Base-by-base conservation (phyloP, 2,888 invertebrate species). In the Bellardia bayeri region DNA sequence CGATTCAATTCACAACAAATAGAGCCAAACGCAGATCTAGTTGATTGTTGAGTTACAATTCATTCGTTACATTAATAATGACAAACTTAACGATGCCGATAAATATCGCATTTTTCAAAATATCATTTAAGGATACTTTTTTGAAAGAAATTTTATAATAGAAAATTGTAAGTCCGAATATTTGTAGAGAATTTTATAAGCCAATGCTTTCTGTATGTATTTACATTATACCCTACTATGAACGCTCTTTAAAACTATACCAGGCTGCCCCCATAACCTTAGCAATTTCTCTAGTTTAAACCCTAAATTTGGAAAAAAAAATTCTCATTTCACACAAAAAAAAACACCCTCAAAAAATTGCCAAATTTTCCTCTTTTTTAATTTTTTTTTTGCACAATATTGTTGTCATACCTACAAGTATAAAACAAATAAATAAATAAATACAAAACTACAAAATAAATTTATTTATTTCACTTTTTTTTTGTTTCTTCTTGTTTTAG, bases 341-440 rank as follows among this genome's bases (percentile, higher is more conserved):
- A 56, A 23, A 23, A 33, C 16, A 23, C 2, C n/a, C n/a, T 51
- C 30, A 16, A 75, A 63, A 42, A 64, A n/a, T 51, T 56, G 30
- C 66, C 78, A 79, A 78, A 61, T 45, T 58, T 74, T 23, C 2
- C 5, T 2, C 2, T 37, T 37, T 37, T 37, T 37, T 37, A 45
- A 54, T 63, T 80, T 71, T 58, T 71, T 58, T 30, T 75, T 69
- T 85, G 74, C 74, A 69, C 75, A 75, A 81, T 56, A 75, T 80
- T 81, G 85, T 81, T 85, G 85, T 85, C 80, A 80, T 86, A 86
- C 84, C 83, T 88, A 83, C 82, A 86, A 82, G 61, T 69, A 49
- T 74, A 58, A 79, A 72, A 82, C 63, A 72, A 82, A 66, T 56
- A 78, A 82, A 72, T 54, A 72, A 75, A 74, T 6, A 54, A 64